Base-by-base conservation (phyloP, 2,797 vertebrate genomes). In the Neosalanx taihuensis region DNA sequence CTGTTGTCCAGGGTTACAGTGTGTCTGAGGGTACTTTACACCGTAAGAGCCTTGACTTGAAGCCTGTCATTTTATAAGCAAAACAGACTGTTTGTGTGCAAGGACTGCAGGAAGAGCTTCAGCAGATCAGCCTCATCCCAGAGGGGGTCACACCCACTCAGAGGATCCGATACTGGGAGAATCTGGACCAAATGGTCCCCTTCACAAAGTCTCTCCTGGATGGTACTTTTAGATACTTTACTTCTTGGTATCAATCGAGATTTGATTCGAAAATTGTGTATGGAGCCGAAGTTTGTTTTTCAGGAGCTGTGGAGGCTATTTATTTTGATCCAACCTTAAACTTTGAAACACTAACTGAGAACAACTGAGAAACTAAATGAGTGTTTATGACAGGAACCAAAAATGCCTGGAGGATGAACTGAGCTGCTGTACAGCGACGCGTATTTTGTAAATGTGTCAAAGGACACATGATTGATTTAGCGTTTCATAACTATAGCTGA, bases 121-220 rank as follows among this genome's bases (percentile, higher is more conserved):
- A 93, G 82, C 91, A 92, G 84, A 91, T 90, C 82, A 92, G 92
- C 79, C 87, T 93, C 49, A 89, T 85, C 67, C 84, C 89, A 0
- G 92, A 94, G 66, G 79, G 87, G 0, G 23, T 26, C 91, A 91
- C 64, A 90, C 86, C 0, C 93, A 94, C 83, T 93, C 91, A 0
- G 64, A 60, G 0, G 90, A 90, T 71, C 85, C 82, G 53, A 91
- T 74, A 58, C 72, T 93, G 93, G 26, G 83, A 85, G 72, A 94
- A 46, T 1, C 51, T 56, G 13, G 18, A 53, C 51, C 51, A 56
- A 56, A 56, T 12, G 3, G 41, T 12, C 41, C 41, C 41, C 13
- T 46, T 46, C 41, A 46, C 3, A 46, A 9, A 12, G 41, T 46
- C 41, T 46, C 10, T 46, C 3, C 41, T 46, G 41, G 41, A 17